phyloP scores from a whole-genome alignment of 1,140 invertebrate species.

The Drosophila subpulchrella region DNA sequence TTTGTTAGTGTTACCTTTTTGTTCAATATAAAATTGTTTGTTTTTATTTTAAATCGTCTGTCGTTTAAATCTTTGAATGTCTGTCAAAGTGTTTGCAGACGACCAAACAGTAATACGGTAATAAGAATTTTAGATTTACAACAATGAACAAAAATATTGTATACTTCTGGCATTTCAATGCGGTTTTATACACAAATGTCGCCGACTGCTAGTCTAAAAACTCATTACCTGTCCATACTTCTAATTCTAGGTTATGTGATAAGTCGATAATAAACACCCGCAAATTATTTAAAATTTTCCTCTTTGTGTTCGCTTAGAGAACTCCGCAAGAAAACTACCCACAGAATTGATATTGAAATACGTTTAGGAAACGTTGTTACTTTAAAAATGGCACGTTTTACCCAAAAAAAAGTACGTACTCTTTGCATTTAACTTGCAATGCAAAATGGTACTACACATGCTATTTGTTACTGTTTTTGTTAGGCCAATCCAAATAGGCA shows the following conservation, averaged over 20 bases:
- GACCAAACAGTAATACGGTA: background rate
- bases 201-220: slow-evolving; percentile 48
- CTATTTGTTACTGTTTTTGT: slow-evolving; percentile 46
- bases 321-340: slow-evolving; percentile 33
- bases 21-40: slow-evolving; percentile 21
- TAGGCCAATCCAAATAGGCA: slow-evolving; percentile 17
- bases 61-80: slow-evolving; percentile 3
- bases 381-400: slow-evolving; percentile 14
- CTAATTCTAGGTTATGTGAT: slow-evolving; percentile 53
- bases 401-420: slow-evolving; percentile 3
- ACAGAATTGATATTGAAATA: slow-evolving; percentile 15
- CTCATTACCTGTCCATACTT: slow-evolving; percentile 58
- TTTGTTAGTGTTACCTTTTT: slow-evolving; percentile 15
- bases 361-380: slow-evolving; percentile 20
- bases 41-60: slow-evolving; percentile 6
- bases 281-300: slow-evolving; percentile 8
- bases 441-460: slow-evolving; percentile 5
- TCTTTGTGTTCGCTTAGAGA: slow-evolving; percentile 8
- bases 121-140: slow-evolving; percentile 26
- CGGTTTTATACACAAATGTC: slow-evolving; percentile 23
- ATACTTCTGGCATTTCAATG: slow-evolving; percentile 42
- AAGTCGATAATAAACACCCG: slow-evolving; percentile 57
- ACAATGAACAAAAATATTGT: slow-evolving; percentile 19
- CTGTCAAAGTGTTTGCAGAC: slow-evolving; percentile 2
- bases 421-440: slow-evolving; percentile 25